Evolutionary conservation across 2,888 invertebrate genomes (phyloP), one percentile per base, ranked within the genome.

Genomic region (Drosophila rubida): DNA sequence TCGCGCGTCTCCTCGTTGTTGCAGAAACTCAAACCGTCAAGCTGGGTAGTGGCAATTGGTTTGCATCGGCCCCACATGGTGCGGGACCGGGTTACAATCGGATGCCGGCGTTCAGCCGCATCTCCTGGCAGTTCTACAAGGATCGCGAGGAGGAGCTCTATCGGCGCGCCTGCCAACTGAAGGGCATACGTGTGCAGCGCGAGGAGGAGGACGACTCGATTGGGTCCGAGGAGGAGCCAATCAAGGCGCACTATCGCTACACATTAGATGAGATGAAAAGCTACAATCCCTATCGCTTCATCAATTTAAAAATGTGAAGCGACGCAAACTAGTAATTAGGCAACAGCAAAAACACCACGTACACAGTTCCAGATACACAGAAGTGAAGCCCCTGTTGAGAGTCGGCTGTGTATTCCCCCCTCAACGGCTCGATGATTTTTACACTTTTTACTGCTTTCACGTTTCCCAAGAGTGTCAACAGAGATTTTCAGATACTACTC

Each of bases 261-360:
- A 85, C 84, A 13, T 30, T 85, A 19, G 84, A 85, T n/a, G 86
- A 85, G 37, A 87, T 85, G 84, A 85, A 85, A 30, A 85, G 84
- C 63, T 87, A 70, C 45, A 85, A 85, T 65, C 84, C 88, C 2
- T 85, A 85, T 60, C 80, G 80, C 25, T 75, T 77, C 22, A 65
- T 85, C 39, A 72, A 83, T 51, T 39, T 72, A 9, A 84, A 84
- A 69, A 39, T 59, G 37, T 69, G 61, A 61, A 46, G 39, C 37
- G 19, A 23, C 30, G 11, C 45, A 48, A 35, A 14, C 50, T 55
- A 44, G 45, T 35, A 7, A 19, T 46, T 44, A 53, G 54, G 48
- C 70, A 61, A 55, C 46, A 45, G 46, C 57, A 57, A 48, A 6
- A 55, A 54, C 37, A 48, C 14, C 44, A 58, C 22, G 2, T 9